Base-by-base conservation (phyloP, 2,797 vertebrate genomes). In the Bradypodion pumilum region DNA sequence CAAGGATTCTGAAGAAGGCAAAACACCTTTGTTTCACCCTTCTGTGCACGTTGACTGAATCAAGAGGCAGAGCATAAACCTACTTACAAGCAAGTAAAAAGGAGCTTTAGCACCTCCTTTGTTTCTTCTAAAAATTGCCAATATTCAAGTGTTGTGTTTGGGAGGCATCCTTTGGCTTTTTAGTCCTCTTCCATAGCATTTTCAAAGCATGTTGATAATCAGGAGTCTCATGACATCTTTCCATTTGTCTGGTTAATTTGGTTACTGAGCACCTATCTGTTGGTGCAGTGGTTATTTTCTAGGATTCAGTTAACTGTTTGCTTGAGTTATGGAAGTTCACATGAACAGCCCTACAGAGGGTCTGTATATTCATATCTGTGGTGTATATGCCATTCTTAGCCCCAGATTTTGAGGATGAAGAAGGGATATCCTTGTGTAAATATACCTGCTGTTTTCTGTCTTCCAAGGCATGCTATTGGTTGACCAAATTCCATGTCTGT, bases 381-480 rank as follows among this genome's bases (percentile, higher is more conserved):
- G 72, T 77, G 13, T 49, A 42, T 19, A 63, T 72, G 66, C 44
- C 66, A 77, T 70, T 32, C 10, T 37, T 29, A 3, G 19, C 27
- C 52, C 52, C 40, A 81, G 70, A 76, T 63, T 40, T 80, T 66
- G 80, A 80, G 15, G 37, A 37, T 44, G 19, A 49, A 65, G 52
- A 44, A 52, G 42, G 21, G 69, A 63, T 44, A 77, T 46, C 65
- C 23, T 77, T 81, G 40, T 77, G 73, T 76, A 72, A 74, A 60
- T 85, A 87, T 78, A 84, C 80, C 85, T 87, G 68, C 76, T 82
- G 27, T 73, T 66, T 65, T 68, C 19, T 90, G 88, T 88, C 80
- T 77, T 60, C 77, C 74, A 83, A 83, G 62, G 83, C 84, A 90
- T 37, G 40, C 59, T 86, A n/a, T 44, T 87, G 77, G 85, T 75